Percentiles rank a stretch among this genome's conserved stretches.
These are phyloP conservation scores for Menidia beryllina DNA, from an alignment of 2,113 vertebrate genomes.

Conservation along the genomic window DNA sequence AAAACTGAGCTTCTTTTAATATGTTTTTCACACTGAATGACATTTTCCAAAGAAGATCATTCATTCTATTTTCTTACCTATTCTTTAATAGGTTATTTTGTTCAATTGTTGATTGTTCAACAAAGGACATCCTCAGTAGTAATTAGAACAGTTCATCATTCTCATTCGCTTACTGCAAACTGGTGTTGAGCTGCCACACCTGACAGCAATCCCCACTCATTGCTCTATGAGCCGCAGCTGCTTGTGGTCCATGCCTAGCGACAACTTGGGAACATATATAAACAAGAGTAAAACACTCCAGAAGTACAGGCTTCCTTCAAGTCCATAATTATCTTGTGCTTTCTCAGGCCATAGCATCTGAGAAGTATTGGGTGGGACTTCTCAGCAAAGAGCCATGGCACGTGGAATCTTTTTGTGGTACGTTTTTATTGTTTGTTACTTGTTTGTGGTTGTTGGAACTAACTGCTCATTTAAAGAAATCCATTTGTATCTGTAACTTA, in stretches of 20 bases:
- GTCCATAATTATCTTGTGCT: neutral
- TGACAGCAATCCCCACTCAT: conserved; percentile 39
- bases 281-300: neutral
- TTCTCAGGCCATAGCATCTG: conserved; percentile 1
- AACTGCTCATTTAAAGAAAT: too few species aligned
- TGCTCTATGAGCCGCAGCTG: conserved; percentile 46
- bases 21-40: too few species aligned
- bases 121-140: neutral
- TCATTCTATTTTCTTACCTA: too few species aligned
- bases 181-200: conserved; percentile 28
- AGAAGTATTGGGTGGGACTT: conserved; percentile 2
- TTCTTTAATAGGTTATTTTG: too few species aligned
- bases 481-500: too few species aligned
- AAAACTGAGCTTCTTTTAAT: too few species aligned
- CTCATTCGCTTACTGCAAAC: neutral
- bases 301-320: neutral
- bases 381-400: conserved; percentile 44
- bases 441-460: neutral
- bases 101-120: too few species aligned
- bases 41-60: too few species aligned
- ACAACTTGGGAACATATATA: conserved; percentile 20
- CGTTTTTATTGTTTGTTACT: neutral
- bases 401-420: conserved; percentile 46
- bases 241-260: conserved; percentile 15
- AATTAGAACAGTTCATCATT: neutral